Base-by-base conservation (phyloP, 2,113 vertebrate species). In the Notarius quadriscutis region DNA sequence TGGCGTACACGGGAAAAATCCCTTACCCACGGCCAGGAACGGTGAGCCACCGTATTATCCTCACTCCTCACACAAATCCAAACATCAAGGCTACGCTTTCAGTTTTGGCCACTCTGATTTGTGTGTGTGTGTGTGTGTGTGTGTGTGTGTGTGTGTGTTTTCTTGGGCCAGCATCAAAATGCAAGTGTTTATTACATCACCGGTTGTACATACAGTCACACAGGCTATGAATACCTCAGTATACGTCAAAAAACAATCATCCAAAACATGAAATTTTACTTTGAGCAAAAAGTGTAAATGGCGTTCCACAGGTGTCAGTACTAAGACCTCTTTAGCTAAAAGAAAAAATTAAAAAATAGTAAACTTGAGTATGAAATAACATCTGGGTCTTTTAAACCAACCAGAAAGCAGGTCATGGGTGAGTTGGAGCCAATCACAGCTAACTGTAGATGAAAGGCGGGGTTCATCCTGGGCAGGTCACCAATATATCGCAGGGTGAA, bases 1-100 rank as follows among this genome's bases (percentile, higher is more conserved):
- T 99, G 95, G 97, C 98, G 87, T 99, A 97, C 93, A 96, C 96
- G 0, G 98, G 98, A 88, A 99, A 99, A 95, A 99, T 99, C 95
- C 98, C 98, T 9, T 99, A 99, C 86, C 98, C 98, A 41, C 95
- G 98, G 8, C 98, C 98, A 0, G 98, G 98, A 94, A 99, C 98
- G 0, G 98, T 99, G 89, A 97, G 97, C 77, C 80, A 84, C 41
- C 41, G 79, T 51, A 83, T 50, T 22, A 10, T n/a, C 41, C n/a
- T 88, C 72, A 85, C 55, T 57, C 60, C 41, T 41, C 41, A 79
- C 83, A 80, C 41, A 81, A 48, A 25, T 75, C 18, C 41, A 50
- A 22, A 10, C 30, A 15, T 71, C 1, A 6, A 71, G 67, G 12
- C 1, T 71, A 6, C 1, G 2, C 67, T 30, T 3, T 67, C 65